Percentiles rank a stretch among this genome's conserved stretches.
Conservation (phyloP, 1,140 invertebrate genomes). For the silkworm (Bombyx mori) region DNA sequence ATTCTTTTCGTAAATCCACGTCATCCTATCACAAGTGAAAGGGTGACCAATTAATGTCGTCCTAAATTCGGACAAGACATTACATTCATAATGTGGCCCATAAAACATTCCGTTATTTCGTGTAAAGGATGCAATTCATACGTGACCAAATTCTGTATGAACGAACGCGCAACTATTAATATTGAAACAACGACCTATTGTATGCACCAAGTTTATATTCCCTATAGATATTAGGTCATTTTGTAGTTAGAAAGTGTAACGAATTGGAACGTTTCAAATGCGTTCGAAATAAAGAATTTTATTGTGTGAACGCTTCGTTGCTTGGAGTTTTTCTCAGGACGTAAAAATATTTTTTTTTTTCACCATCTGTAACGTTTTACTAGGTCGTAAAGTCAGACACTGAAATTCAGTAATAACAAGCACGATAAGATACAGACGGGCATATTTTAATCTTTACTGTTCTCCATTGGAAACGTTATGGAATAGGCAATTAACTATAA, state of each 20-base stretch:
- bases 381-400: no score
- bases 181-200: conserved; percentile 29
- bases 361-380: no score
- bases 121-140: conserved; percentile 38
- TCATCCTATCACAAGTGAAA: conserved; percentile 20
- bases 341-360: no score
- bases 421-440: no score
- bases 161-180: conserved; percentile 22
- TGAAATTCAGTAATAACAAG: no score
- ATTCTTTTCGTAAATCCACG: no score
- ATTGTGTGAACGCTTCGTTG: no score
- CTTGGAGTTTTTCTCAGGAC: no score
- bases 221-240: conserved; percentile 29
- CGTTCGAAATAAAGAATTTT: no score
- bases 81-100: conserved; percentile 24
- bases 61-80: conserved; percentile 18
- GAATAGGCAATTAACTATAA: no score
- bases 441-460: no score
- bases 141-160: conserved; percentile 35
- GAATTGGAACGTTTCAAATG: conserved; percentile 9
- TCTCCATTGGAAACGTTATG: no score
- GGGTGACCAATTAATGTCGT: conserved; percentile 22
- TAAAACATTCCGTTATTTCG: conserved; percentile 39
- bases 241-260: conserved; percentile 38
- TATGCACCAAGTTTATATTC: conserved; percentile 28